Evolutionary conservation across 2,888 invertebrate genomes (phyloP).

Genomic region (Scotopteryx bipunctaria): DNA sequence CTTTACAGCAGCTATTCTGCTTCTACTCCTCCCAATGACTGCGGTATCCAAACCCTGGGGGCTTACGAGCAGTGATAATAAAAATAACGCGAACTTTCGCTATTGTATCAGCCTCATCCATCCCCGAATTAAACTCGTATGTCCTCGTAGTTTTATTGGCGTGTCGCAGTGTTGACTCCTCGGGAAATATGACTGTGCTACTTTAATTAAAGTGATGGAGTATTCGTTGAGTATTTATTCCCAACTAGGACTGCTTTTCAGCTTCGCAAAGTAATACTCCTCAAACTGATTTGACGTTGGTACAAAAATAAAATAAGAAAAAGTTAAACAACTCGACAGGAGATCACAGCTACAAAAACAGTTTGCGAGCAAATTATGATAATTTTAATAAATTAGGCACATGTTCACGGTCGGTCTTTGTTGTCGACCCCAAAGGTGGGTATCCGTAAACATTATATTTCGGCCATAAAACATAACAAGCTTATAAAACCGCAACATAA

Average conservation of each 20-base stretch:
- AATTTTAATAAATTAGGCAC: conserved; percentile 51
- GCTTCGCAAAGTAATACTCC: background rate
- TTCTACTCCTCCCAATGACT: conserved; percentile 36
- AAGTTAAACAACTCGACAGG: conserved; percentile 35
- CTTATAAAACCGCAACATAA: conserved; percentile 80
- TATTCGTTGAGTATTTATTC: background rate
- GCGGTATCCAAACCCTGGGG: conserved; percentile 33
- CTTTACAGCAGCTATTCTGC: conserved; percentile 37
- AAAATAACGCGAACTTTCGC: conserved; percentile 23
- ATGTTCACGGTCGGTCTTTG: conserved; percentile 47
- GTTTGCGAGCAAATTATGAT: conserved; percentile 45
- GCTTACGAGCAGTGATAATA: conserved; percentile 23
- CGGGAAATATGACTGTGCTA: conserved; percentile 8
- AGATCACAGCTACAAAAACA: conserved; percentile 21
- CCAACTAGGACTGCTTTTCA: background rate
- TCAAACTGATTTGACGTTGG: background rate
- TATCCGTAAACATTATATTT: conserved; percentile 68
- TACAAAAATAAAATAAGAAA: conserved; percentile 7
- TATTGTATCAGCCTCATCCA: conserved; percentile 24
- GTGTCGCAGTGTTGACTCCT: conserved; percentile 13
- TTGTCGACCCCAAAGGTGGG: conserved; percentile 52
- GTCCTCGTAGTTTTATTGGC: conserved; percentile 17
- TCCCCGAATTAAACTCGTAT: conserved; percentile 23
- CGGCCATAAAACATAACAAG: conserved; percentile 79
- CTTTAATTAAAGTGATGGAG: conserved; percentile 12